A percentile compares a stretch with the other conserved stretches of the same genome.
Evolutionary conservation across 2,113 vertebrate species (phyloP).

Genomic region (Hymenochirus boettgeri): DNA sequence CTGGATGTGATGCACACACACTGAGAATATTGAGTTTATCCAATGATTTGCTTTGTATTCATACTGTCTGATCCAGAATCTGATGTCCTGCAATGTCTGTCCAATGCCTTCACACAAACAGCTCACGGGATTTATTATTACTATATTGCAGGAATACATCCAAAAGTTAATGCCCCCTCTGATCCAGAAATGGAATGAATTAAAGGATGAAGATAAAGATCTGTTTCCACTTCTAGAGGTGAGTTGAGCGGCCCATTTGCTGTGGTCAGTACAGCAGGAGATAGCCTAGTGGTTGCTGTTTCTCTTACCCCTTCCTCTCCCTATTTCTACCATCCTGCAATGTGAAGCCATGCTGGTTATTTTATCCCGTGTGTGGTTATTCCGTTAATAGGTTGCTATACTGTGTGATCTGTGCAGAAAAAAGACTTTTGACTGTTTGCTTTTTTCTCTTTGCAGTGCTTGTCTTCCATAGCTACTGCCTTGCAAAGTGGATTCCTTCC

Average conservation of each 20-base stretch:
- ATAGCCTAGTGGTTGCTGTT: no score
- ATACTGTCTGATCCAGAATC: slow-evolving; percentile 40
- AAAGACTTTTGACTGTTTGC: no score
- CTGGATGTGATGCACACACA: slow-evolving; percentile 24
- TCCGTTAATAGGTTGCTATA: neutral
- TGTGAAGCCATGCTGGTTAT: no score
- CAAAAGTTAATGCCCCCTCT: slow-evolving; percentile 90
- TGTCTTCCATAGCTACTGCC: slow-evolving; percentile 88
- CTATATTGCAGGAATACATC: slow-evolving; percentile 74
- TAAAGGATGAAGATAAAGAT: slow-evolving; percentile 91
- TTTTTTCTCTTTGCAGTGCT: slow-evolving; percentile 58
- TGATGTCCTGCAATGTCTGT: neutral
- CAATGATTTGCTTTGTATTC: neutral
- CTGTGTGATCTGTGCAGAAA: no score
- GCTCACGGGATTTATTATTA: no score
- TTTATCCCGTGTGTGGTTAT: slow-evolving; percentile 1
- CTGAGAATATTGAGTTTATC: neutral
- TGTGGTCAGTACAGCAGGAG: no score
- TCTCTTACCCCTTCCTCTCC: no score
- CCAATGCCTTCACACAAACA: no score
- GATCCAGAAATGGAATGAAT: slow-evolving; percentile 90
- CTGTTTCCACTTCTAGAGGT: slow-evolving; percentile 85
- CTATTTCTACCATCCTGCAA: no score
- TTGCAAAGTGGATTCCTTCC: slow-evolving; percentile 91
- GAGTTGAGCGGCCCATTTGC: slow-evolving; percentile 26